phyloP scores from a whole-genome alignment of 2,113 vertebrate species.

The Corythornis vintsioides region DNA sequence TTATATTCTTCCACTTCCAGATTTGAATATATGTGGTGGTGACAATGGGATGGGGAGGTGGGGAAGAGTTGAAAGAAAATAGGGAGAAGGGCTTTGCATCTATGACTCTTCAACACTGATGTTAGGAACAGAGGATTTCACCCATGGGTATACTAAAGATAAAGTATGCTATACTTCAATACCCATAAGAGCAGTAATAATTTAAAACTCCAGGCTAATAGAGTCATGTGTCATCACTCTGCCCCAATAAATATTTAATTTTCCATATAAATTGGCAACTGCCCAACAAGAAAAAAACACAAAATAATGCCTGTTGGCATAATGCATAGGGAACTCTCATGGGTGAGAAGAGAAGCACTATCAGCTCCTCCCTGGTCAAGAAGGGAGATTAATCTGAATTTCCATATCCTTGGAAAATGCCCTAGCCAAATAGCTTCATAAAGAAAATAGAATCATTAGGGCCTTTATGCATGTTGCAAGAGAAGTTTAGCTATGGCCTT shows the following conservation, averaged over 20 bases:
- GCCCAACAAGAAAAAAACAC: not conserved
- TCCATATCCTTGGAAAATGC: not conserved
- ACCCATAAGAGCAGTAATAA: not conserved
- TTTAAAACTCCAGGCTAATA: not conserved
- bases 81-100: not conserved
- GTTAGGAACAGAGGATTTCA: not conserved
- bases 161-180: not conserved
- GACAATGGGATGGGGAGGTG: not conserved
- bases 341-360: not conserved
- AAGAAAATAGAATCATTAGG: not conserved
- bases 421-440: not conserved
- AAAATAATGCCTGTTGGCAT: not conserved
- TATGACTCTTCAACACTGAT: not conserved
- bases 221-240: not conserved
- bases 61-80: not conserved
- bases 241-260: not conserved
- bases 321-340: not conserved
- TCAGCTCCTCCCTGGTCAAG: not conserved
- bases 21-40: not conserved
- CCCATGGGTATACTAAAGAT: not conserved
- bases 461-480: rapidly evolving
- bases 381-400: not conserved
- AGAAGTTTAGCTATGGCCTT: not conserved
- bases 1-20: not conserved
- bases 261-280: not conserved